These are phyloP conservation scores for Lysandra bellargus DNA, from an alignment of 2,888 invertebrate genomes.

Conservation along the genomic window DNA sequence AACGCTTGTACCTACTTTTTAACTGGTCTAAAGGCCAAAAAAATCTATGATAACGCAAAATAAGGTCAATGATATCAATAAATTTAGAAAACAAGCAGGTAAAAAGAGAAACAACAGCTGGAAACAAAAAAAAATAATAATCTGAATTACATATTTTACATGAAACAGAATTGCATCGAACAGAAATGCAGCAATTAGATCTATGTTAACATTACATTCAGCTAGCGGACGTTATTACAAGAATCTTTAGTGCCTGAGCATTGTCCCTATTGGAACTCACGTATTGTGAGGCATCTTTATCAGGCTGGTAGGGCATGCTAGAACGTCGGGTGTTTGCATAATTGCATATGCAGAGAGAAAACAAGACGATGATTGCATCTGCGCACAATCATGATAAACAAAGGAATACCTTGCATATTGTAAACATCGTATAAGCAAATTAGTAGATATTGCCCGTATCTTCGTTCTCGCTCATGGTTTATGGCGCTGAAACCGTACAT, in stretches of 20 bases:
- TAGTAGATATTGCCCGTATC: background rate
- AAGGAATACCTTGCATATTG: background rate
- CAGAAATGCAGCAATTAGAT: background rate
- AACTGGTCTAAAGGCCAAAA: no score
- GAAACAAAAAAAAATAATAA: no score
- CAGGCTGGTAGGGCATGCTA: background rate
- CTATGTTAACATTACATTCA: background rate
- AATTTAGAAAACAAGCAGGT: no score
- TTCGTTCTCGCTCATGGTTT: no score
- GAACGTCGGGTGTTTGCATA: slow-evolving; percentile 8
- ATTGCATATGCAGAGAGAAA: background rate
- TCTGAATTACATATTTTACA: no score
- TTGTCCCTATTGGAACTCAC: background rate
- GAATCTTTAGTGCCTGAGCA: background rate
- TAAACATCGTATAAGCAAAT: background rate
- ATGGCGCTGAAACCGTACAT: no score
- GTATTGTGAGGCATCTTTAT: slow-evolving; percentile 19
- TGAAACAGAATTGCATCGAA: background rate
- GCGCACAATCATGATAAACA: background rate
- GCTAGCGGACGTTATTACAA: background rate
- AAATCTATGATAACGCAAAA: no score
- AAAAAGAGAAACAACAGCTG: no score
- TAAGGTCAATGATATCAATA: no score
- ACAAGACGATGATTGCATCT: background rate
- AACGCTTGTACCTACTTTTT: no score